Evolutionary conservation across 2,888 invertebrate species (phyloP).

Genomic region (Drosophila atroscutellata): DNA sequence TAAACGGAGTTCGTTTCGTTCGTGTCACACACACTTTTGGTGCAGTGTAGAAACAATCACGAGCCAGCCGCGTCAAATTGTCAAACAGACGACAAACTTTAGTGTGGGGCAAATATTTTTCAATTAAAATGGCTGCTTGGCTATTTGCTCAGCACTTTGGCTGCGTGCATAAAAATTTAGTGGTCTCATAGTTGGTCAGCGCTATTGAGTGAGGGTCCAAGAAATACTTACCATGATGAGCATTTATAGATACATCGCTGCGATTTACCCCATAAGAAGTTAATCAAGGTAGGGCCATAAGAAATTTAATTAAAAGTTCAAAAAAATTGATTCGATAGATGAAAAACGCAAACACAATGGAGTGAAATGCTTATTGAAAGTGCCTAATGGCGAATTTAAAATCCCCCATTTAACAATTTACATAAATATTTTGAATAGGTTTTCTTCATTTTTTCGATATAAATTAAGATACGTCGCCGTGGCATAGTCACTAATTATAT

Average conservation of each 20-base stretch:
- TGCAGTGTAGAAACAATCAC: conserved; percentile 39
- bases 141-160: conserved; percentile 73
- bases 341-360: conserved; percentile 2
- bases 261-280: conserved; percentile 9
- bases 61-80: conserved; percentile 57
- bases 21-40: conserved; percentile 10
- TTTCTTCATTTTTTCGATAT: background rate
- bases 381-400: conserved; percentile 12
- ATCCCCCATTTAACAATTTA: background rate
- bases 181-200: conserved; percentile 36
- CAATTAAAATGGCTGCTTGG: conserved; percentile 71
- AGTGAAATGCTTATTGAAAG: conserved; percentile 6
- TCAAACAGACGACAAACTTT: conserved; percentile 62
- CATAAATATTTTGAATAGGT: background rate
- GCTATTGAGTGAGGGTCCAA: background rate
- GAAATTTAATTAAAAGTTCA: conserved; percentile 41
- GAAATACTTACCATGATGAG: conserved; percentile 26
- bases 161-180: conserved; percentile 72
- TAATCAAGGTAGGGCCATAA: conserved; percentile 30
- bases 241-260: conserved; percentile 31
- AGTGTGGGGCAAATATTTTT: conserved; percentile 70
- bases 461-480: background rate
- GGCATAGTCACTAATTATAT: background rate
- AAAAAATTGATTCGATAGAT: background rate
- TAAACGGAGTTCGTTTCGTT: conserved; percentile 38